These are phyloP conservation scores for Aphrocallistes beatrix DNA, from an alignment of 37 sponge, comb jelly and placozoan species.

Conservation along the genomic window DNA sequence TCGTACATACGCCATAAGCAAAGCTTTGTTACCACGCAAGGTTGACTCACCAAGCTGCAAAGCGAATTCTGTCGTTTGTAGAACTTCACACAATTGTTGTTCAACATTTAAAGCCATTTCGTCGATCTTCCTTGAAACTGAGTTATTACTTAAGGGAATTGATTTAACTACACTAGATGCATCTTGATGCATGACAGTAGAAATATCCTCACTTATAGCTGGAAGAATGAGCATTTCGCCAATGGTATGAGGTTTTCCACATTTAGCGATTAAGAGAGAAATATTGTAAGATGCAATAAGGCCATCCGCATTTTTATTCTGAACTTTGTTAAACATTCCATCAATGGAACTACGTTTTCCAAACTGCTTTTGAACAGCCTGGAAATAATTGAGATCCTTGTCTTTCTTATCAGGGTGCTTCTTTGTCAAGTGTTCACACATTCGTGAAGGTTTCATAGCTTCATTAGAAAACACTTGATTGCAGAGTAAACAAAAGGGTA, in stretches of 20 bases:
- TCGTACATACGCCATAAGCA: not conserved
- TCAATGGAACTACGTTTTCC: not conserved
- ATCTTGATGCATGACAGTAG: constrained; percentile 16
- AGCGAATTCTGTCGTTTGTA: constrained; percentile 17
- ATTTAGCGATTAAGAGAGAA: not conserved
- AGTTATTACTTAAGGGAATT: constrained; percentile 12
- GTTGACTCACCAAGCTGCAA: constrained; percentile 19
- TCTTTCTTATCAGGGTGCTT: not conserved
- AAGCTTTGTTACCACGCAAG: not conserved
- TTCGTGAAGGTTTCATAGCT: not conserved
- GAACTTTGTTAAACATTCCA: not conserved
- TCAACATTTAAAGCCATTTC: not conserved
- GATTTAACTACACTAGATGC: constrained; percentile 5
- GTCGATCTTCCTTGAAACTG: constrained; percentile 15
- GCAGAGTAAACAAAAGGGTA: not conserved
- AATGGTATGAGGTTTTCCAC: not conserved
- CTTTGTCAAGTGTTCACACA: not conserved
- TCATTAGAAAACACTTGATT: not conserved
- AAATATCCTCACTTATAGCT: not conserved
- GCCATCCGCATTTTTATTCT: not conserved
- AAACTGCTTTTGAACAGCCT: not conserved
- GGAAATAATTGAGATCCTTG: not conserved
- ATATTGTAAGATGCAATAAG: not conserved
- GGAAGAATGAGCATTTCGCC: not conserved
- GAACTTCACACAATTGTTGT: not conserved